Conservation (phyloP, 2,113 vertebrate species). For the Brachionichthys hirsutus region DNA sequence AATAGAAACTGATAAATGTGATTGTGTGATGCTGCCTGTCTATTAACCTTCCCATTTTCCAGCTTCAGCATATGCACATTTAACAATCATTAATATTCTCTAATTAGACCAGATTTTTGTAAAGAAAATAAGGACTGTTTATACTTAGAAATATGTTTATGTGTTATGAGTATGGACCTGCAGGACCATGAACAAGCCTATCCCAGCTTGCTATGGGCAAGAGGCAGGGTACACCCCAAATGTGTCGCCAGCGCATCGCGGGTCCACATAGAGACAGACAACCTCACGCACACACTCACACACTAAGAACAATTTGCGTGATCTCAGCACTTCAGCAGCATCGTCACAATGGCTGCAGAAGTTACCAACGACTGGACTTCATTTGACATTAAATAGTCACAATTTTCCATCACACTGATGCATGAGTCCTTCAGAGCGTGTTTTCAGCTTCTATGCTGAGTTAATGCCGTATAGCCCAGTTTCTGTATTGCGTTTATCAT, state of each 20-base stretch:
- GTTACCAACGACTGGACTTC: conserved; percentile 15
- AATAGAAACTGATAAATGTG: conserved; percentile 99
- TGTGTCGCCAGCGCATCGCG: too few relatives aligned
- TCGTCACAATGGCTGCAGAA: conserved; percentile 13
- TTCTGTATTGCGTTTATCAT: conserved; percentile 14
- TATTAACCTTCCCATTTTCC: conserved; percentile 98
- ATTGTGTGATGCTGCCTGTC: conserved; percentile 90
- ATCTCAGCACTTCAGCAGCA: too few relatives aligned
- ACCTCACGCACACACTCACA: too few relatives aligned
- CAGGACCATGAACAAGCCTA: too few relatives aligned
- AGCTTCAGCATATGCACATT: conserved; percentile 88
- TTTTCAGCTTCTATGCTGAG: too few relatives aligned
- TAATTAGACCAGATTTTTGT: conserved; percentile 82
- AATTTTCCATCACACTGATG: not conserved
- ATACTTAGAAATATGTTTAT: too few relatives aligned
- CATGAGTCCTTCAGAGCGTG: conserved; percentile 11
- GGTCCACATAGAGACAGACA: too few relatives aligned
- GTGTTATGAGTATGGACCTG: too few relatives aligned
- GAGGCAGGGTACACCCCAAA: too few relatives aligned
- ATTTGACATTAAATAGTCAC: conserved; percentile 10
- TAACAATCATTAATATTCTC: conserved; percentile 93
- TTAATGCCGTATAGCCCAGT: not conserved
- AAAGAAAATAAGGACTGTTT: conserved; percentile 8
- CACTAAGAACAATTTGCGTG: too few relatives aligned
- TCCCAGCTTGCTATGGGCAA: too few relatives aligned